Base-by-base conservation (phyloP, 2,113 vertebrate species). In the Alligator sinensis region DNA sequence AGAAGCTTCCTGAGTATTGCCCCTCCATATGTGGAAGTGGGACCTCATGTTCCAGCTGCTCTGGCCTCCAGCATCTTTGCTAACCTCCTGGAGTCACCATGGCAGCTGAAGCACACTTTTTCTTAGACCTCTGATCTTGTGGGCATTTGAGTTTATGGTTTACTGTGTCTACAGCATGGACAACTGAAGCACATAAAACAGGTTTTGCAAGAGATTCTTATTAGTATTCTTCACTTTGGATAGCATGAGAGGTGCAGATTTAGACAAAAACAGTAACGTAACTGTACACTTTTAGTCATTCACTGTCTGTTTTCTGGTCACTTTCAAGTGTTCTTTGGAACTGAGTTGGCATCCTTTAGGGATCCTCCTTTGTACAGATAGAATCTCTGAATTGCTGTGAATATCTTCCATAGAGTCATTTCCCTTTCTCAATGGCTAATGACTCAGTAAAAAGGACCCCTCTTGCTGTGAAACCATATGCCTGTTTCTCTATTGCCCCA, bases 331-430 rank as follows among this genome's bases (percentile, higher is more conserved):
- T 57, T 87, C 70, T 76, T 84, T 14, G 61, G 28, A 88, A 82
- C 2, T 63, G 28, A 90, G 8, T 6, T 10, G 0, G 0, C 75
- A 22, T 10, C 21, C 19, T 6, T 72, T 13, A 22, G 0, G 0
- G 84, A 92, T 79, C 16, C 1, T 38, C 16, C 81, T 83, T 2
- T 60, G 2, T 64, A 80, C 9, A 34, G 3, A 47, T 47, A 47
- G 47, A 47, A 47, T 47, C 47, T 47, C 47, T 47, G 47, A 47
- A 47, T 47, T 47, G 9, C 47, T 47, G 47, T 9, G 47, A 47
- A 47, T 47, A 47, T 47, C 47, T 47, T 47, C 47, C 47, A 47
- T 47, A 47, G 7, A 47, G 47, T 47, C 47, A 47, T 7, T 47
- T 47, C 47, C 47, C 7, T 47, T 47, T 7, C 9, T 47, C 47